Conservation (phyloP, 2,888 invertebrate genomes). For the Plemyria rubiginata region DNA sequence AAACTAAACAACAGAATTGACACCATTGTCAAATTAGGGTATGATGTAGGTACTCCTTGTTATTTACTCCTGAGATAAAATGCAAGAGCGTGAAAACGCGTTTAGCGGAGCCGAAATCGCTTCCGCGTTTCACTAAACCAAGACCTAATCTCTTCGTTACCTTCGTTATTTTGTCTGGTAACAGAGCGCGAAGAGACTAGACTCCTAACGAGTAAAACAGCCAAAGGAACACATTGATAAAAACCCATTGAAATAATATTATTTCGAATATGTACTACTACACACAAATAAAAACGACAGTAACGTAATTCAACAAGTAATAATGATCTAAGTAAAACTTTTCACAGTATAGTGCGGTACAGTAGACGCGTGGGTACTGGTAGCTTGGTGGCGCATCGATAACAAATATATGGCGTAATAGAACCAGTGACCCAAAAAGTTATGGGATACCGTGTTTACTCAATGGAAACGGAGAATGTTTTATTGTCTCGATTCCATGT, state of each 20-base stretch:
- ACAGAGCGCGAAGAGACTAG: neutral
- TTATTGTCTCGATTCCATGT: neutral
- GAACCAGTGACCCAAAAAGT: conserved; percentile 19
- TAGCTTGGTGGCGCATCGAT: conserved; percentile 21
- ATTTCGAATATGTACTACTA: neutral
- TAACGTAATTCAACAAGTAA: neutral
- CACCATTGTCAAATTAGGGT: too few species aligned
- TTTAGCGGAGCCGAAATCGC: too few species aligned
- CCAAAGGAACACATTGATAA: neutral
- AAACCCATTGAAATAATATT: neutral
- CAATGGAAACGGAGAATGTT: conserved; percentile 11
- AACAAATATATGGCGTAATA: conserved; percentile 26
- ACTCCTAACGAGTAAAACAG: neutral
- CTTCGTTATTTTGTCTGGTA: neutral
- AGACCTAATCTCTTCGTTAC: neutral
- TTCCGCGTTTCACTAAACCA: neutral
- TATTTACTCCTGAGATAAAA: too few species aligned
- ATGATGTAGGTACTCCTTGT: too few species aligned
- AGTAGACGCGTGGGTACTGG: neutral
- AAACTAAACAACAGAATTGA: too few species aligned
- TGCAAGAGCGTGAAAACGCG: too few species aligned
- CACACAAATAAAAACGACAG: neutral
- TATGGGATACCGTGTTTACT: conserved; percentile 18
- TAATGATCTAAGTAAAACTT: neutral
- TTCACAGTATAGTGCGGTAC: conserved; percentile 1